phyloP scores from a whole-genome alignment of 2,888 invertebrate genomes.

The Spodoptera picta region DNA sequence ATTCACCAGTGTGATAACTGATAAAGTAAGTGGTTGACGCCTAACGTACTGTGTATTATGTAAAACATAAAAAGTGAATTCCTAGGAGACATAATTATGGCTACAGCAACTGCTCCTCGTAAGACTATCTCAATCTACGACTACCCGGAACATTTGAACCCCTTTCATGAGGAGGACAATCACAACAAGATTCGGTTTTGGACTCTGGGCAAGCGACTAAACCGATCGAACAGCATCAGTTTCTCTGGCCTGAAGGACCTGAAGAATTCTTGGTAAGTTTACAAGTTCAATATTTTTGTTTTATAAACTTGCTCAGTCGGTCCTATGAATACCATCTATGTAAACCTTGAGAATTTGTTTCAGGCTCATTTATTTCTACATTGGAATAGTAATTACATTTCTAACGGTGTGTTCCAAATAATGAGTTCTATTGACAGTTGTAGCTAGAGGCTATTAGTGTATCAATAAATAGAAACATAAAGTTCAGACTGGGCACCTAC shows the following conservation, averaged over 20 bases:
- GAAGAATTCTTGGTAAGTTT: conserved; percentile 89
- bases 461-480: conserved; percentile 21
- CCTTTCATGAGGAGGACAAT: conserved; percentile 91
- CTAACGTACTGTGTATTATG: conserved; percentile 79
- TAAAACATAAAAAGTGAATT: conserved; percentile 75
- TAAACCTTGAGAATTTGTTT: conserved; percentile 57
- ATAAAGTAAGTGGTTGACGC: conserved; percentile 84
- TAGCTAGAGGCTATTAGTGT: conserved; percentile 15
- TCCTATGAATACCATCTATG: conserved; percentile 1
- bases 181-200: conserved; percentile 90
- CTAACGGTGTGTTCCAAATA: conserved; percentile 51
- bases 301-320: conserved; percentile 22
- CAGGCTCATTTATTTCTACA: conserved; percentile 56
- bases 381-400: conserved; percentile 60
- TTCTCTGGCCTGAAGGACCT: conserved; percentile 88
- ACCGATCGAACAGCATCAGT: conserved; percentile 90
- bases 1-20: conserved; percentile 83
- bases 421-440: conserved; percentile 25
- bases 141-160: conserved; percentile 93
- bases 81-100: conserved; percentile 73
- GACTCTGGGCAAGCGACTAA: conserved; percentile 87
- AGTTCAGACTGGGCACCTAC: conserved; percentile 1
- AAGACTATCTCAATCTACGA: conserved; percentile 90
- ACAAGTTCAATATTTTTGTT: conserved; percentile 15
- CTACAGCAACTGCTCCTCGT: conserved; percentile 80